Base-by-base conservation (phyloP, 2,113 vertebrate genomes). In the Rhynchopsitta pachyrhyncha region DNA sequence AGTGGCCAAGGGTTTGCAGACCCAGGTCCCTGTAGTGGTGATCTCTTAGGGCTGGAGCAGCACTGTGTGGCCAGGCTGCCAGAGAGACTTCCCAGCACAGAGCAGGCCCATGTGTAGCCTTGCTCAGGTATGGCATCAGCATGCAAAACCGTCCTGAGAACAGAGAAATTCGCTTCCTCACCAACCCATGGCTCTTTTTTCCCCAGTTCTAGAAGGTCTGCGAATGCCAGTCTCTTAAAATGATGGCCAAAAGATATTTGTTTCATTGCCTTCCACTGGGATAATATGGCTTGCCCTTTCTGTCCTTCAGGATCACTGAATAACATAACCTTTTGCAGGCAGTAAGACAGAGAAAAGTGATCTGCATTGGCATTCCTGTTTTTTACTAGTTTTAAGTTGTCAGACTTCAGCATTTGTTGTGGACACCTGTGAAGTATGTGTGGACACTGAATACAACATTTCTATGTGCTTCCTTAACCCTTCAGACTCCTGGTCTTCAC, bases 1-100 rank as follows among this genome's bases (percentile, higher is more conserved):
- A 31, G 68, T 1, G 3, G 25, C 14, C 0, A 0, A 0, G 3
- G 12, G 11, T 11, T 57, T 70, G 46, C 33, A 41, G 29, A 35
- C 12, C 27, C 62, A 33, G 18, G 3, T 80, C 22, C 22, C 41
- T 27, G 3, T 1, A 0, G 16, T 14, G 27, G 10, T 47, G 50
- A 7, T 20, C 13, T 37, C 11, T 3, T 19, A 20, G 39, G 27
- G 11, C 62, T 85, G 42, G 31, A 31, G 5, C 62, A 64, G 42
- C 25, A 29, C 20, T 0, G 0, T 17, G 9, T 29, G 27, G 9
- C 37, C 50, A 75, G 25, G 29, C 29, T 84, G 59, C 9, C 60
- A 55, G 33, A 19, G 13, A 7, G 9, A 52, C 66, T 2, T 0
- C 15, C 57, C 0, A 2, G 52, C 27, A 22, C 60, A 25, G 29